Base-by-base conservation (phyloP, 2,797 vertebrate genomes). In the Acanthurus lineatus region DNA sequence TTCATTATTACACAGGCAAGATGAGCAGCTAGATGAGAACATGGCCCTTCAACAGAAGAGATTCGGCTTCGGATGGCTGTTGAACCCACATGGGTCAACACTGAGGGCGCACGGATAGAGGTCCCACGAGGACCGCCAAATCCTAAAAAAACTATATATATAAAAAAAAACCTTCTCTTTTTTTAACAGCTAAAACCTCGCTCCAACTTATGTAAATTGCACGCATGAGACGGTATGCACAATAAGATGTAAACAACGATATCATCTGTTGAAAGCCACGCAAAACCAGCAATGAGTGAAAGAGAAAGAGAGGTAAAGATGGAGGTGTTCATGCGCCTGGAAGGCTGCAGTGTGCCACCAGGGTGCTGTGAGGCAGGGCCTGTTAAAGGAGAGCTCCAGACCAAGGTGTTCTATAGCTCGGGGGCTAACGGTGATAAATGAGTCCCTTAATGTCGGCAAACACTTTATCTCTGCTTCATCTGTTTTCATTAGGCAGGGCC, bases 401-500 rank as follows among this genome's bases (percentile, higher is more conserved):
- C 93, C 95, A 95, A 96, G 95, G 95, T 95, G 94, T 90, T 95
- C 92, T 76, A 78, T 93, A 91, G 95, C 95, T 94, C 81, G 86
- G 83, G 90, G 94, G 92, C 94, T 95, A 96, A 96, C 93, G 88
- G 92, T 96, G 95, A 96, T 95, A 94, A 96, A 96, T 95, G 95
- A 93, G 93, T 94, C 93, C 91, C 94, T 94, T 96, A 96, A 96
- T 95, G 94, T 93, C 94, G 88, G 94, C 94, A 95, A 96, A 96
- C 95, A 95, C 93, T 95, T 95, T 95, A 95, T 96, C 95, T 96
- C 95, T 96, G 95, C 95, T 95, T 96, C 95, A 96, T 96, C 95
- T 95, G 95, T 96, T 96, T 96, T 95, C 95, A 96, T 96, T 96
- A 96, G 94, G 92, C 91, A 87, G 92, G 88, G 86, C 89, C 92